Evolutionary conservation across 2,888 invertebrate species (phyloP).

Genomic region (Pycnomerus fuliginosus): DNA sequence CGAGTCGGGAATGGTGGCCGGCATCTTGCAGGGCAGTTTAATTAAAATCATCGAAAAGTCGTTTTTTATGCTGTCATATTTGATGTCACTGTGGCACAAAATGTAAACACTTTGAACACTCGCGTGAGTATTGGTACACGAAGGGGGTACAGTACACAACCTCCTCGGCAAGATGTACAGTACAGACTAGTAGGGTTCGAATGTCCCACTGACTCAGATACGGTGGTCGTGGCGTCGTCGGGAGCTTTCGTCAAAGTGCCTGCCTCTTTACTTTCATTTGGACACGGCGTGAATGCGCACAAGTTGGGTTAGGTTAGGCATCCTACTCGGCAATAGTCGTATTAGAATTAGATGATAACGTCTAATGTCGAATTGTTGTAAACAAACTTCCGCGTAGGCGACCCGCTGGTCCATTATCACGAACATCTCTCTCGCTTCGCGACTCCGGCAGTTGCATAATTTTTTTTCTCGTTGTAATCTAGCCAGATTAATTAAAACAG

Average conservation of each 20-base stretch:
- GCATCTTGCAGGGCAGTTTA: conserved; percentile 36
- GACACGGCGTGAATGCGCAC: conserved; percentile 36
- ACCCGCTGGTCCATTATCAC: no score
- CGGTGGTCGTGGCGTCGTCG: conserved; percentile 60
- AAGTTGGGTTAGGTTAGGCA: conserved; percentile 49
- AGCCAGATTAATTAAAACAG: no score
- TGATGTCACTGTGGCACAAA: conserved; percentile 1
- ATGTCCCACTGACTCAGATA: conserved; percentile 67
- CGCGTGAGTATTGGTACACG: conserved; percentile 15
- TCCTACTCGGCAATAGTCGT: conserved; percentile 40
- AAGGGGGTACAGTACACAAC: conserved; percentile 20
- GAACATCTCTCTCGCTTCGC: no score
- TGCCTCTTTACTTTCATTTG: conserved; percentile 53
- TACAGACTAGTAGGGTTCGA: conserved; percentile 36
- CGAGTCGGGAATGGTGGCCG: conserved; percentile 33
- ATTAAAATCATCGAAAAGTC: conserved; percentile 32
- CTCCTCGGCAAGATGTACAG: conserved; percentile 22
- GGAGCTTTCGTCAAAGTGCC: conserved; percentile 43
- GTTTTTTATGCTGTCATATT: not conserved
- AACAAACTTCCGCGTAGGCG: conserved; percentile 43
- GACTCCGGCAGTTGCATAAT: no score
- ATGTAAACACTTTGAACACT: conserved; percentile 19
- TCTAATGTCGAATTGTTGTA: conserved; percentile 43
- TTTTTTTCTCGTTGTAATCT: no score
- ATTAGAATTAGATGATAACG: conserved; percentile 32